A percentile compares a stretch with the other conserved stretches of the same genome.
These are phyloP conservation scores for Andricus curvator DNA, from an alignment of 2,888 invertebrate genomes.

Conservation along the genomic window DNA sequence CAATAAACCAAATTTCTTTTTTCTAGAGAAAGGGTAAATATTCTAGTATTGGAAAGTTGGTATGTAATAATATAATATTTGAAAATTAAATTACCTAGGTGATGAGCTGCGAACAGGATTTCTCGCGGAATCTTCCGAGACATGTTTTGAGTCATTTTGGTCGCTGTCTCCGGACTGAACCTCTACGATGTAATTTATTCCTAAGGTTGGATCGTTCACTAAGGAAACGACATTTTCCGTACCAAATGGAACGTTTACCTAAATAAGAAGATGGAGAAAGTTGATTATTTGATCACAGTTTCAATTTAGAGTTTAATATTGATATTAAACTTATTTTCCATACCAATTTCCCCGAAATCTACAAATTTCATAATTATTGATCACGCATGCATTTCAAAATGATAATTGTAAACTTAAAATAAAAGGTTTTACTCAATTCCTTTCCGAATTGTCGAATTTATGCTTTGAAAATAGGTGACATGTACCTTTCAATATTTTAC, in stretches of 20 bases:
- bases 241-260: conserved; percentile 86
- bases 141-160: conserved; percentile 55
- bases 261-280: conserved; percentile 39
- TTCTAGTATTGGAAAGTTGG: not conserved
- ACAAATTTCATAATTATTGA: not conserved
- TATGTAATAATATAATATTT: not conserved
- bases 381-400: not conserved
- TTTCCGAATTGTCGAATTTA: no score
- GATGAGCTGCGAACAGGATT: conserved; percentile 51
- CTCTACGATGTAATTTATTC: conserved; percentile 89
- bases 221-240: conserved; percentile 87
- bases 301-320: conserved; percentile 58
- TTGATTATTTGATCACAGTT: conserved; percentile 57
- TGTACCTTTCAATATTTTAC: no score
- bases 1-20: no score
- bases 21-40: no score
- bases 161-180: conserved; percentile 78
- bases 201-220: conserved; percentile 86
- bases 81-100: conserved; percentile 50
- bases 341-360: conserved; percentile 10
- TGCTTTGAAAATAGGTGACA: no score
- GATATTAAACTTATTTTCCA: conserved; percentile 33
- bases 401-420: no score
- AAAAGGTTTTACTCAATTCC: no score
- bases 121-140: conserved; percentile 42